phyloP scores from a whole-genome alignment of 2,797 vertebrate genomes.

The Darevskia mixta region DNA sequence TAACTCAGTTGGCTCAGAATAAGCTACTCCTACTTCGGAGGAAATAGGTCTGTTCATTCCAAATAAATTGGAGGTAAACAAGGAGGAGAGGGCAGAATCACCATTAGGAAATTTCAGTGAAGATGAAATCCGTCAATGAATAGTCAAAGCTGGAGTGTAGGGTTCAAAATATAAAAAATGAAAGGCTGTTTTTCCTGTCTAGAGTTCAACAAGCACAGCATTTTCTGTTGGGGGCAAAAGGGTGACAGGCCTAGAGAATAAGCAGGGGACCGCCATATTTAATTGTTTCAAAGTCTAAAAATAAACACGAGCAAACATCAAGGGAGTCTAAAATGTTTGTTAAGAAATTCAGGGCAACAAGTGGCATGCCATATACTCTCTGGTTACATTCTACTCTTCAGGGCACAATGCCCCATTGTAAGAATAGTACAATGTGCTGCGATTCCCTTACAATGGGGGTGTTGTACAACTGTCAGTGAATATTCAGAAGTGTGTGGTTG shows the following conservation, averaged over 20 bases:
- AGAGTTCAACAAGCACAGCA: not conserved
- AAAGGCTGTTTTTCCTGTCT: not conserved
- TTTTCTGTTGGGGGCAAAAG: not conserved
- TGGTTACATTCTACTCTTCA: conserved; percentile 30
- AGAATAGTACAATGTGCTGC: conserved; percentile 20
- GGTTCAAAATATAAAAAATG: conserved; percentile 5
- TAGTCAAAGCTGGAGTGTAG: not conserved
- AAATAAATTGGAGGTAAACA: not conserved
- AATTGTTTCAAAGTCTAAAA: not conserved
- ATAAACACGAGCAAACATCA: not conserved
- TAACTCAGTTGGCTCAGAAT: not conserved
- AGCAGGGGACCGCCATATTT: not conserved
- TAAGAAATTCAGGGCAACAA: conserved; percentile 26
- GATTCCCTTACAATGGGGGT: conserved; percentile 25
- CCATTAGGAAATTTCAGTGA: not conserved
- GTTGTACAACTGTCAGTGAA: conserved; percentile 23
- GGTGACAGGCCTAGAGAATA: not conserved
- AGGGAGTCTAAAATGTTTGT: conserved; percentile 1
- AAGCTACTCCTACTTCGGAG: not conserved
- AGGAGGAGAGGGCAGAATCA: too few species aligned
- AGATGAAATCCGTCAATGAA: not conserved
- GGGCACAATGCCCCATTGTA: conserved; percentile 39
- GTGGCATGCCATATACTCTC: conserved; percentile 4
- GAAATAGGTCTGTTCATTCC: not conserved
- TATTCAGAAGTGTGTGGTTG: conserved; percentile 21